Conservation (phyloP, 2,888 invertebrate species). For the Agriopis leucophaearia region DNA sequence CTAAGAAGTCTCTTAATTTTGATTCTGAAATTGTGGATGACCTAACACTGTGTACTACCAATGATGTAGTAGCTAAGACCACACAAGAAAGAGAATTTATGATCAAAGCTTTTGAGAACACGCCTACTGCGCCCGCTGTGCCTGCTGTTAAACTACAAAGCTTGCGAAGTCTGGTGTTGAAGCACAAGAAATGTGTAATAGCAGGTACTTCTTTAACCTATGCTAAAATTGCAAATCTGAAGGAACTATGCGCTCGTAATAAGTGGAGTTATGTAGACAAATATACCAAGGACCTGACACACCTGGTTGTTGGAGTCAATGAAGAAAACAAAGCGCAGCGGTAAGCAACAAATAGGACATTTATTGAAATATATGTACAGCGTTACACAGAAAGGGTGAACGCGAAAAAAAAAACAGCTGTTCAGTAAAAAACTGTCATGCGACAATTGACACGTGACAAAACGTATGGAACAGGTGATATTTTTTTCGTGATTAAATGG, state of each 20-base stretch:
- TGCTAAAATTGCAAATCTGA: conserved; percentile 61
- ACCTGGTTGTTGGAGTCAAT: conserved; percentile 78
- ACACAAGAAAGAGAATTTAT: conserved; percentile 77
- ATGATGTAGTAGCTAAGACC: conserved; percentile 60
- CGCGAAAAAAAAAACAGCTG: too few species aligned
- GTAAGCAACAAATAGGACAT: conserved; percentile 51
- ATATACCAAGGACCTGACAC: conserved; percentile 72
- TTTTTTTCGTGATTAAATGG: too few species aligned
- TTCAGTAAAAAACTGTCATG: too few species aligned
- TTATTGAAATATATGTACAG: too few species aligned
- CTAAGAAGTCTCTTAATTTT: conserved; percentile 76
- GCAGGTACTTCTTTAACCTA: conserved; percentile 71
- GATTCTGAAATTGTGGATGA: conserved; percentile 53
- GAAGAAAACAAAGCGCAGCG: conserved; percentile 75
- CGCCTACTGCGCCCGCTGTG: conserved; percentile 54
- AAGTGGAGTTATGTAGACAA: conserved; percentile 69
- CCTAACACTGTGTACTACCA: conserved; percentile 65
- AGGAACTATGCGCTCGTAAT: conserved; percentile 61
- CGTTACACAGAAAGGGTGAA: too few species aligned
- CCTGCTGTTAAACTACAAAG: conserved; percentile 48
- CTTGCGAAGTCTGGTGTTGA: conserved; percentile 42
- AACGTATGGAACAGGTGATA: too few species aligned
- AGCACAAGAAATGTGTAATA: conserved; percentile 57
- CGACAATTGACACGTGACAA: too few species aligned
- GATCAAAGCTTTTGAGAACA: conserved; percentile 71